Conservation (phyloP, 2,113 vertebrate genomes). For the Xerus inauris region DNA sequence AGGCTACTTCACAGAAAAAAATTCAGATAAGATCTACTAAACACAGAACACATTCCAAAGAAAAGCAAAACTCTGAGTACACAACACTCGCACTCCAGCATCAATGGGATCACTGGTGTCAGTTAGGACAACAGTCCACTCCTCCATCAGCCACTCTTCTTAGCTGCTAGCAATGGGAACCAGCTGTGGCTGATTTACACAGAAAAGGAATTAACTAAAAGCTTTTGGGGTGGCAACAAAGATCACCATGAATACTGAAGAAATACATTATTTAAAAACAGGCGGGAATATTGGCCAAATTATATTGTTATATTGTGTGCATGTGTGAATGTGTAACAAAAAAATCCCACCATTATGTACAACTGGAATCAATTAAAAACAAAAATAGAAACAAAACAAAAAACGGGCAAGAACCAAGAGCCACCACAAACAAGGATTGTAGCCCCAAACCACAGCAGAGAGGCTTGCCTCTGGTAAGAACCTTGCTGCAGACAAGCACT, state of each 20-base stretch:
- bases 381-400: too few relatives aligned
- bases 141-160: not conserved
- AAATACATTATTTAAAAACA: not conserved
- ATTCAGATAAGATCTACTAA: not conserved
- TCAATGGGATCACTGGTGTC: not conserved
- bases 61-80: not conserved
- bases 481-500: not conserved
- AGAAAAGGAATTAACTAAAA: not conserved
- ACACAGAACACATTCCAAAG: not conserved
- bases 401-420: not conserved
- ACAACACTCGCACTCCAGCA: not conserved
- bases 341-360: too few relatives aligned
- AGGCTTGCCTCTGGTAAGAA: not conserved
- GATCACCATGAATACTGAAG: not conserved
- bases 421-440: not conserved
- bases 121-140: fast-evolving
- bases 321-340: too few relatives aligned
- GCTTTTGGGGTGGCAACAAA: not conserved
- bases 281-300: not conserved
- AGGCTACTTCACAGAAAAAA: not conserved
- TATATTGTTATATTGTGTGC: too few relatives aligned
- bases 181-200: not conserved
- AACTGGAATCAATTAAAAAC: too few relatives aligned
- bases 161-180: not conserved
- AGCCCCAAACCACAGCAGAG: not conserved